Base-by-base conservation (phyloP, 2,888 invertebrate genomes). In the Proisotoma minuta region DNA sequence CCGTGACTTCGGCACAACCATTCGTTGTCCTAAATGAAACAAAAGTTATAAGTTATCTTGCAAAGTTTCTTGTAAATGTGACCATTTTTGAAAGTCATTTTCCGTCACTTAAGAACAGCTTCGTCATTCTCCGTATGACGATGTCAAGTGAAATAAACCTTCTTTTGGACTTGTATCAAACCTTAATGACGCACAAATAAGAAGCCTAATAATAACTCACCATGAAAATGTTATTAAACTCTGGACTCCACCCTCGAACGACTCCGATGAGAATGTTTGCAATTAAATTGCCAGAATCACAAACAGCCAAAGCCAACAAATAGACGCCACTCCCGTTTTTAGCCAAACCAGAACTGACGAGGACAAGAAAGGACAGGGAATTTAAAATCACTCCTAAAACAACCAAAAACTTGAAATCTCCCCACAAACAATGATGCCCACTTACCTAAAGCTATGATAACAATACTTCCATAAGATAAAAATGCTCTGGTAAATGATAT, bases 261-360 rank as follows among this genome's bases (percentile, higher is more conserved):
- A 78, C 73, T 28, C 77, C 77, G 22, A 77, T 71, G 5, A 75
- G 77, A 65, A 76, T 78, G 69, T 76, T 78, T 58, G 76, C 74
- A 48, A 78, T 59, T 28, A 78, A 68, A 57, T 77, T 78, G 8
- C 77, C 77, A 65, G 75, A 76, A 63, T 78, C 78, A 52, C 77
- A 77, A 50, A 78, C 66, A 26, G 78, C 77, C 24, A 78, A 74
- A 24, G 77, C 76, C 28, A 76, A 70, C 27, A 78, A 70, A 63
- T 78, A 78, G 43, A 78, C 66, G 1, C 77, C 77, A 59, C 77
- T 74, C 64, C 76, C 77, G 47, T 76, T 76, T 58, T 76, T 76
- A 24, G 74, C 73, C 22, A 77, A 69, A 12, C 77, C 74, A 15
- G 77, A 71, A 15, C 75, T 75, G 54, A 72, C 74, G 40, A 78